Evolutionary conservation across 2,113 vertebrate genomes (phyloP).

Genomic region (Caracal caracal): DNA sequence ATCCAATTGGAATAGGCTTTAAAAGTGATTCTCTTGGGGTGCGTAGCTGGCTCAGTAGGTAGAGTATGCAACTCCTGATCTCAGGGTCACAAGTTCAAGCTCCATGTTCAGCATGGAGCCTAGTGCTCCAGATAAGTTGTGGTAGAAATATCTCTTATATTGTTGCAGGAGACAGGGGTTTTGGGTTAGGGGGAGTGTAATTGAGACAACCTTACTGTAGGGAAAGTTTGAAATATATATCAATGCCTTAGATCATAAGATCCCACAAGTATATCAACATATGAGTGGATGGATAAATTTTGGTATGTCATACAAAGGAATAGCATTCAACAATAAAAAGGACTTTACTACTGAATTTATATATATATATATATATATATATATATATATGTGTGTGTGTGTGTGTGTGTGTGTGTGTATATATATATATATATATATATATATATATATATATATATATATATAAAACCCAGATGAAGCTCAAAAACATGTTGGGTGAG

Average conservation of each 20-base stretch:
- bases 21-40: neutral
- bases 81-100: neutral
- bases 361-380: no score
- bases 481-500: neutral
- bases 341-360: neutral
- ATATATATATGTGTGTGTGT: no score
- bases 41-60: neutral
- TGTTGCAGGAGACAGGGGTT: neutral
- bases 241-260: neutral
- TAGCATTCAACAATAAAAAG: neutral
- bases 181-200: neutral
- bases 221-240: neutral
- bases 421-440: no score
- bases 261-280: neutral
- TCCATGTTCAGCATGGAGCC: neutral
- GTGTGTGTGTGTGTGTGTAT: no score
- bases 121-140: neutral
- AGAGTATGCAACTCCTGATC: neutral
- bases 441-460: no score
- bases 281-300: neutral
- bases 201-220: neutral
- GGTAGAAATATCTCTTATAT: neutral
- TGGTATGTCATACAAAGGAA: neutral
- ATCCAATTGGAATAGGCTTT: neutral
- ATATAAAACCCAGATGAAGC: neutral